Evolutionary conservation across 2,113 vertebrate genomes (phyloP).

Genomic region (Xiphophorus maculatus): DNA sequence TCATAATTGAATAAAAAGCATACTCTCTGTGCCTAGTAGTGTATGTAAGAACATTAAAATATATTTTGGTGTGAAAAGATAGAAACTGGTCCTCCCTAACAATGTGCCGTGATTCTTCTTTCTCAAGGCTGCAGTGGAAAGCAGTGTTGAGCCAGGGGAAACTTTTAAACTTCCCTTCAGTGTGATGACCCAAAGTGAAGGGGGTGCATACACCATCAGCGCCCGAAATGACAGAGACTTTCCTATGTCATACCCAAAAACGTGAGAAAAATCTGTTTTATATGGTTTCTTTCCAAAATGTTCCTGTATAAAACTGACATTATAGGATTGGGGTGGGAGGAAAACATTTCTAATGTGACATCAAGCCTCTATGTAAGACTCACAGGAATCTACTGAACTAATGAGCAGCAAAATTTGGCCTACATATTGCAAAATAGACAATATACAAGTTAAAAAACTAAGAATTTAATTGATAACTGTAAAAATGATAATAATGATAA

Average conservation of each 20-base stretch:
- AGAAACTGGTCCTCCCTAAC: neutral
- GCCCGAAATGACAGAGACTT: slow-evolving; percentile 68
- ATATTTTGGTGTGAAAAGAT: neutral
- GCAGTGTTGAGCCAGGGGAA: slow-evolving; percentile 70
- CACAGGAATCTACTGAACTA: too few relatives aligned
- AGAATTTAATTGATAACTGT: too few relatives aligned
- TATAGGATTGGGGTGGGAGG: neutral
- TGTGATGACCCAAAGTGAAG: slow-evolving; percentile 59
- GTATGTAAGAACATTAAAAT: neutral
- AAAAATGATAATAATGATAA: too few relatives aligned
- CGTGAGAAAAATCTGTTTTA: slow-evolving; percentile 43
- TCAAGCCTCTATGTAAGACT: neutral
- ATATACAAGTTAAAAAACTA: too few relatives aligned
- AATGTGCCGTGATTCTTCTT: neutral
- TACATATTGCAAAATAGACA: too few relatives aligned
- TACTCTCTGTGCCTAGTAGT: too few relatives aligned
- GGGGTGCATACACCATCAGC: slow-evolving; percentile 53
- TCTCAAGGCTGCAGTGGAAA: slow-evolving; percentile 63
- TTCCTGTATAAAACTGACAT: neutral
- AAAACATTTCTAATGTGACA: neutral
- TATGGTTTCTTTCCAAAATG: neutral
- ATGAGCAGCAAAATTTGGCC: too few relatives aligned
- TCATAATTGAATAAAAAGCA: too few relatives aligned
- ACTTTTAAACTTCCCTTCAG: slow-evolving; percentile 55
- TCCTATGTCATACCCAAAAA: slow-evolving; percentile 21